Evolutionary conservation across 1,140 invertebrate species (phyloP), one percentile per base, ranked within the genome.

Genomic region (Drosophila orosa): DNA sequence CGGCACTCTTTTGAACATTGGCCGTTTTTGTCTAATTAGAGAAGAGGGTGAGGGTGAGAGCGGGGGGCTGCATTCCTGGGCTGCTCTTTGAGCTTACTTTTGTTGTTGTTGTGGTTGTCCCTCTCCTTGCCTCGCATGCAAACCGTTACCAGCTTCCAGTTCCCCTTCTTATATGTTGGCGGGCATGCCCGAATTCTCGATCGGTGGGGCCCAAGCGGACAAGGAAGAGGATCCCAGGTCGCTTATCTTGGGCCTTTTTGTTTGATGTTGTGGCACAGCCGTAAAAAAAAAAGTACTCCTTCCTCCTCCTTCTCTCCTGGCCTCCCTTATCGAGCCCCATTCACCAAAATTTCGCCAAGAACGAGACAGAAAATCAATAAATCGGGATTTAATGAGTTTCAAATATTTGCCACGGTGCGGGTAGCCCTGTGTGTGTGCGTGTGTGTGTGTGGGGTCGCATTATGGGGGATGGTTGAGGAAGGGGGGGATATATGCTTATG

Each of bases 321-420:
- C 54, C 54, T 37, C 22, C 54, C 54, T 56, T 56, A 55, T 40
- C 25, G 35, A 63, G 25, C 29, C 44, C 44, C 8, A 40, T 40
- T 58, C 33, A 59, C 63, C 29, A n/a, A 55, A 75, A 60, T 67
- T 67, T 55, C 13, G 66, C 33, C 39, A 22, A 60, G 58, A 59
- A 40, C 24, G 31, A 66, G 82, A 78, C 81, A 81, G 82, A 86
- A 85, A 85, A 85, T 85, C 82, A 85, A 85, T 85, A 85, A 86
- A 81, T 85, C 78, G 61, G 65, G 69, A 75, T 82, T 78, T 81
- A 85, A 85, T 85, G 82, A 85, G 82, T 86, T 86, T 81, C 69
- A 84, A 80, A 85, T 85, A 85, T 85, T 85, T 85, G 73, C 74
- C 48, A 59, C 35, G 27, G 31, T 40, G 22, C 39, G 44, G 42